Percentiles rank a stretch among this genome's conserved stretches.
These are phyloP conservation scores for Radopholus similis DNA, from an alignment of 1,140 invertebrate species.

Conservation along the genomic window DNA sequence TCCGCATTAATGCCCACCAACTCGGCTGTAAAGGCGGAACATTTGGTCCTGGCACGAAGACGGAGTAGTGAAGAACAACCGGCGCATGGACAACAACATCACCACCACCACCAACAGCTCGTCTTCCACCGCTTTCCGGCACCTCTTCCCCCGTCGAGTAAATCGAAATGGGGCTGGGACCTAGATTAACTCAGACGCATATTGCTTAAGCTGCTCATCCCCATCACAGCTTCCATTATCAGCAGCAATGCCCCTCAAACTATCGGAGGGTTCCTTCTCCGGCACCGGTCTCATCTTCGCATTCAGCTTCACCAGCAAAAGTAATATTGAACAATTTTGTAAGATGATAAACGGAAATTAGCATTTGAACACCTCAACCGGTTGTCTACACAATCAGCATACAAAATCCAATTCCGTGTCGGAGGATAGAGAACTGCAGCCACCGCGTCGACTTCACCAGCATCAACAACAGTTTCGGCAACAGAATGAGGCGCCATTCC, in stretches of 20 bases:
- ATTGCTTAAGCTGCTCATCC: background rate
- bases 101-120: background rate
- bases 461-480: background rate
- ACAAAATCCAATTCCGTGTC: background rate
- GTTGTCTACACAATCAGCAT: background rate
- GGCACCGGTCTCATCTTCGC: constrained; percentile 25
- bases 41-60: too few species aligned
- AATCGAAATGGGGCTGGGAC: background rate
- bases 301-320: background rate
- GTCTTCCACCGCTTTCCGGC: background rate
- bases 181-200: background rate
- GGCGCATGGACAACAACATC: background rate
- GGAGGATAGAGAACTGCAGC: background rate
- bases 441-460: background rate
- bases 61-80: too few species aligned
- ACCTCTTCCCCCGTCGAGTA: background rate
- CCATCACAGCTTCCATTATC: background rate
- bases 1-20: background rate
- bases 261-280: constrained; percentile 30
- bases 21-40: too few species aligned
- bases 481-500: too few species aligned
- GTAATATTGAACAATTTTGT: background rate
- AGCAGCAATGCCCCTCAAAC: background rate
- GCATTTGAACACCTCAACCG: background rate
- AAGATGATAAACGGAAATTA: background rate